A percentile compares a stretch with the other conserved stretches of the same genome.
Conservation (phyloP, 2,888 invertebrate species). For the Tiliacea aurago region DNA sequence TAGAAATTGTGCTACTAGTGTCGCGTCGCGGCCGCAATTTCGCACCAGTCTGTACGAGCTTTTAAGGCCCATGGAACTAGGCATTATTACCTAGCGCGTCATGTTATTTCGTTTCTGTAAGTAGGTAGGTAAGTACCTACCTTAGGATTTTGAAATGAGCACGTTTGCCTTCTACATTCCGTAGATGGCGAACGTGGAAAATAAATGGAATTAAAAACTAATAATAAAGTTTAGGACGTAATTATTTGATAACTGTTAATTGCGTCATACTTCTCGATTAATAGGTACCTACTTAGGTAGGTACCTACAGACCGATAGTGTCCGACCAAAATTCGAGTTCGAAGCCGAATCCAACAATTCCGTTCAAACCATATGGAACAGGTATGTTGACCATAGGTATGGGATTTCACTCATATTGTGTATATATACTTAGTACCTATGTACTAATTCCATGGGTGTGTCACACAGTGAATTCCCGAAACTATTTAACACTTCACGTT, state of each 20-base stretch:
- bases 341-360: slow-evolving; percentile 12
- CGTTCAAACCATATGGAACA: neutral
- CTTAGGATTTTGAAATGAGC: too few relatives aligned
- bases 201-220: neutral
- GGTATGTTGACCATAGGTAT: neutral
- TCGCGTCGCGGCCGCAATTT: too few relatives aligned
- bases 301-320: slow-evolving; percentile 4
- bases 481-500: too few relatives aligned
- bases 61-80: neutral
- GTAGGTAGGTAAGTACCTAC: too few relatives aligned
- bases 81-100: neutral
- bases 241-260: slow-evolving; percentile 57
- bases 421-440: neutral
- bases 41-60: too few relatives aligned
- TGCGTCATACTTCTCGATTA: slow-evolving; percentile 15
- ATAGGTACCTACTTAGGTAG: neutral
- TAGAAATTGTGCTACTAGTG: too few relatives aligned
- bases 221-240: slow-evolving; percentile 10
- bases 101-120: neutral
- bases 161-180: too few relatives aligned
- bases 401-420: neutral
- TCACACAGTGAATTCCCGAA: neutral
- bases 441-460: neutral
- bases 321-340: neutral
- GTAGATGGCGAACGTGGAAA: neutral